Evolutionary conservation across 2,888 invertebrate species (phyloP).

Genomic region (Abrostola triplasia): DNA sequence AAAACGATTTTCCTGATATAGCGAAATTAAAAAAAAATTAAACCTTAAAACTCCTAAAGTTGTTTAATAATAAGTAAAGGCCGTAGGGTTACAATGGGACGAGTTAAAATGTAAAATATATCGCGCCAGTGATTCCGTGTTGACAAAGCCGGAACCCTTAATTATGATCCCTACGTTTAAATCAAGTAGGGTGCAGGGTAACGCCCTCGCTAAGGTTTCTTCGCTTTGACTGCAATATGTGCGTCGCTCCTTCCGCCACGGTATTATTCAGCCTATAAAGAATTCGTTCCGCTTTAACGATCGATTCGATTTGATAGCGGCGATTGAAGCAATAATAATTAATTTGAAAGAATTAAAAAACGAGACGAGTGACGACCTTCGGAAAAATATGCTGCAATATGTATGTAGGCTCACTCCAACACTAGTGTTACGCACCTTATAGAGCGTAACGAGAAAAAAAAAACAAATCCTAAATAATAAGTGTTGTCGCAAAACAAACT

Average conservation of each 20-base stretch:
- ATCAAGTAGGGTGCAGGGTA: conserved; percentile 58
- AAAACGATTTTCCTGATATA: no score
- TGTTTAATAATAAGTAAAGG: not conserved
- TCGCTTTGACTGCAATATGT: conserved; percentile 71
- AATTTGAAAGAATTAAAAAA: conserved; percentile 65
- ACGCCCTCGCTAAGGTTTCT: conserved; percentile 60
- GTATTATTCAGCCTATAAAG: conserved; percentile 81
- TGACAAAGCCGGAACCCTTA: conserved; percentile 77
- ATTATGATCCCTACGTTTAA: conserved; percentile 75
- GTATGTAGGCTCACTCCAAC: conserved; percentile 27
- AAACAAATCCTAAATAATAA: not conserved
- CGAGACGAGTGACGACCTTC: conserved; percentile 65
- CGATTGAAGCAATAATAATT: conserved; percentile 74
- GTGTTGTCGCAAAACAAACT: not conserved
- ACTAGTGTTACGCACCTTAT: conserved; percentile 49
- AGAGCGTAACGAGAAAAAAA: conserved; percentile 5
- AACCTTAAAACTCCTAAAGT: no score
- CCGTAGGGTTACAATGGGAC: not conserved
- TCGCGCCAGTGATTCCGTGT: conserved; percentile 61
- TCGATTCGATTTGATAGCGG: conserved; percentile 74
- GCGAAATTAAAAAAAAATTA: no score
- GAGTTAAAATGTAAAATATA: conserved; percentile 52
- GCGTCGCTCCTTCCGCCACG: conserved; percentile 74
- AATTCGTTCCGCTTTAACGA: conserved; percentile 81
- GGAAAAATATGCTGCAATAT: conserved; percentile 56